These are phyloP conservation scores for Trachythela sp. DNA, from an alignment of 64 coral and sea anemone species.

Conservation along the genomic window DNA sequence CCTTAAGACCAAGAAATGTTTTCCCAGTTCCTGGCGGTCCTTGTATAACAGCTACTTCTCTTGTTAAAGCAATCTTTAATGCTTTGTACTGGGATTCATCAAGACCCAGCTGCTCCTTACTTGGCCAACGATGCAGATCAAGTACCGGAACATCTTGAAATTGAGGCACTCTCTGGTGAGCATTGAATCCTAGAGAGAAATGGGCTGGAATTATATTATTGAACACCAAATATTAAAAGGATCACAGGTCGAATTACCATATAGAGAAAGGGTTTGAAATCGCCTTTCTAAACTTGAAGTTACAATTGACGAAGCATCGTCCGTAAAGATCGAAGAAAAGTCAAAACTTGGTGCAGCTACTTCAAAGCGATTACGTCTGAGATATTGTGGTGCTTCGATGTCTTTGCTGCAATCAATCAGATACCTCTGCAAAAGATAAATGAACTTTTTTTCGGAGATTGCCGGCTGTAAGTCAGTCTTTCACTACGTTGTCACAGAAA, in stretches of 20 bases:
- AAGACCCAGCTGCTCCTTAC: constrained; percentile 34
- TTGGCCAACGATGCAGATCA: constrained; percentile 43
- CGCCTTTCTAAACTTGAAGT: background rate
- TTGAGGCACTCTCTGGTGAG: background rate
- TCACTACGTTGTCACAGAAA: no score
- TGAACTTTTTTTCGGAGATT: no score
- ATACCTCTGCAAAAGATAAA: background rate
- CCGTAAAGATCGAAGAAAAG: background rate
- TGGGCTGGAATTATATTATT: no score
- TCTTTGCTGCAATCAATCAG: background rate
- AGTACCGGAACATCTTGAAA: constrained; percentile 39
- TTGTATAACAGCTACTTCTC: constrained; percentile 80
- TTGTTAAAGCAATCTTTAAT: constrained; percentile 71
- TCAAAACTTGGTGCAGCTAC: background rate
- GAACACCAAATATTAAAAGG: no score
- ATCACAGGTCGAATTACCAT: no score
- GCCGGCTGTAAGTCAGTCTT: no score
- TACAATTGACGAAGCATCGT: background rate
- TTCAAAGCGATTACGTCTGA: background rate
- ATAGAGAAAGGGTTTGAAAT: background rate
- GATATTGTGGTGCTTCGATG: background rate
- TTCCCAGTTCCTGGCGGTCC: constrained; percentile 89
- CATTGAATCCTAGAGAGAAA: no score
- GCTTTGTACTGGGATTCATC: constrained; percentile 73
- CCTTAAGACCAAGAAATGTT: constrained; percentile 74